Evolutionary conservation across 1,140 invertebrate species (phyloP), one percentile per base, ranked within the genome.

Genomic region (Drosophila tani): DNA sequence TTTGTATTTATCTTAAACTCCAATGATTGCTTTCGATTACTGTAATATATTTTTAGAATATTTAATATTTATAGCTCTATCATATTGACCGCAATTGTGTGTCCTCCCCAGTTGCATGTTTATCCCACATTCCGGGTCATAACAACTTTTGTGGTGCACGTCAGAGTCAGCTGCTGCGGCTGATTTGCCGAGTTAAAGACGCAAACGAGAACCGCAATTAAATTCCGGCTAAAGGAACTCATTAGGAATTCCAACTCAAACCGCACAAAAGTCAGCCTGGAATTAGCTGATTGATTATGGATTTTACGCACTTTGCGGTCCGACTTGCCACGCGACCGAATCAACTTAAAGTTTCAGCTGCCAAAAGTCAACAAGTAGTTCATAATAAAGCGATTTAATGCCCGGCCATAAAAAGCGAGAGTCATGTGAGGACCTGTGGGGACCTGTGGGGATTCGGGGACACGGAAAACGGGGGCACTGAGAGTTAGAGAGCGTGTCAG

Each of bases 301-400:
- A 86, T 79, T 81, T 78, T 41, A 60, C 64, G 60, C 55, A 69
- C 65, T 75, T 82, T 84, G 82, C 73, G 82, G 82, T 62, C 11
- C 14, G 45, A 17, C 24, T 27, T 32, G 35, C 11, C 43, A 32
- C 60, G 70, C 49, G 29, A 63, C 43, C 60, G 60, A 80, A 64
- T 62, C 71, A 87, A 76, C 62, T 90, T 84, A 78, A 81, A 90
- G 81, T 84, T 73, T 66, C 24, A 69, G 66, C 66, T 58, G 63
- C 49, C 75, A 79, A 74, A 86, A 86, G 83, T 82, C 84, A 87
- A 88, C 84, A 88, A 88, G 85, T 90, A 81, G 84, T 84, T 75
- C 77, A 81, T 81, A 90, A 88, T 90, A 90, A 90, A 90, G 81
- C 75, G 49, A 84, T 81, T 84, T 78, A 75, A 73, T 81, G 74